A percentile compares a stretch with the other conserved stretches of the same genome.
phyloP scores from a whole-genome alignment of 2,797 vertebrate species.

The Pseudomugil tenellus region DNA sequence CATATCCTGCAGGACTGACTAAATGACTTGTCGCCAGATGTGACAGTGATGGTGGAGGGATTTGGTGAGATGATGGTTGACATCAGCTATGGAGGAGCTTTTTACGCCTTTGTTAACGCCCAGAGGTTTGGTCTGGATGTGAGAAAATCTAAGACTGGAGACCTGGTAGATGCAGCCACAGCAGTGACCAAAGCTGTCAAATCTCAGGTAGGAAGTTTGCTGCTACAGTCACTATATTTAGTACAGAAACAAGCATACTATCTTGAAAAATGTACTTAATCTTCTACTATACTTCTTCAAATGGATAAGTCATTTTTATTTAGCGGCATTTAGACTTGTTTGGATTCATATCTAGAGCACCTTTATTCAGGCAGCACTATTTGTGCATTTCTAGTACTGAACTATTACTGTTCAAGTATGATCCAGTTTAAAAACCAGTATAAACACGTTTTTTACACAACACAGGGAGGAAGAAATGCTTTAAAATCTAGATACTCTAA shows the following conservation, averaged over 20 bases:
- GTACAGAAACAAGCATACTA: background rate
- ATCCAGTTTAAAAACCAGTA: too few relatives aligned
- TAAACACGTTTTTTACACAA: too few relatives aligned
- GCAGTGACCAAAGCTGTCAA: conserved; percentile 88
- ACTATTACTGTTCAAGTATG: too few relatives aligned
- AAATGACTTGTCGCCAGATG: conserved; percentile 75
- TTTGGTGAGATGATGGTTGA: conserved; percentile 86
- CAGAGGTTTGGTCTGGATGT: conserved; percentile 88
- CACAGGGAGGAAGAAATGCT: too few relatives aligned
- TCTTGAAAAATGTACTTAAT: background rate
- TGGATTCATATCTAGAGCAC: background rate
- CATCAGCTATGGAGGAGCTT: conserved; percentile 92
- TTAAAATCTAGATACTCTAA: too few relatives aligned
- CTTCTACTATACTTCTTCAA: background rate
- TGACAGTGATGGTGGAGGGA: conserved; percentile 82
- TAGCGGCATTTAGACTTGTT: too few relatives aligned
- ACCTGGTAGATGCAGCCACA: conserved; percentile 87
- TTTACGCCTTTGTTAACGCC: conserved; percentile 89
- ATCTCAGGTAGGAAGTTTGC: conserved; percentile 81
- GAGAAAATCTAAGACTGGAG: conserved; percentile 83
- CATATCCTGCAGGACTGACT: background rate
- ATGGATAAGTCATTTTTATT: background rate
- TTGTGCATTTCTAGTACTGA: background rate
- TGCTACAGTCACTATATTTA: background rate
- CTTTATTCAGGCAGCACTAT: background rate